Evolutionary conservation across 2,113 vertebrate species (phyloP).

Genomic region (Eonycteris spelaea): DNA sequence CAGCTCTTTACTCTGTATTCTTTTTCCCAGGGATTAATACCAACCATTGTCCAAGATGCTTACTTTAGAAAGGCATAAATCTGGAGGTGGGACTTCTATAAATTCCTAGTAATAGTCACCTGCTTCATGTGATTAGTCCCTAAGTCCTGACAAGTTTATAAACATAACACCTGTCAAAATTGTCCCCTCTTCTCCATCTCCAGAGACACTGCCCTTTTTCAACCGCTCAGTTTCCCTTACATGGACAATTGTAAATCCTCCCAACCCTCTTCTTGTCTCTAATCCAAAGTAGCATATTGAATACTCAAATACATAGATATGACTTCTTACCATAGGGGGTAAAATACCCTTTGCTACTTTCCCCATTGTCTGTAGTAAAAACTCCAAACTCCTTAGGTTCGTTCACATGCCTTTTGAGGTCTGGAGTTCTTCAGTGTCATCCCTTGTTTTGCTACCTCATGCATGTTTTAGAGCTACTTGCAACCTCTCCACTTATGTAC

Average conservation of each 20-base stretch:
- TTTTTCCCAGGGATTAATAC: neutral
- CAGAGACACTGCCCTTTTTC: neutral
- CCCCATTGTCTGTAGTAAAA: neutral
- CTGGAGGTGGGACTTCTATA: neutral
- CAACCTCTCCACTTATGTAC: neutral
- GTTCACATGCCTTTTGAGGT: neutral
- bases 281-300: neutral
- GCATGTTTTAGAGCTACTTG: neutral
- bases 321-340: neutral
- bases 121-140: neutral
- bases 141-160: neutral
- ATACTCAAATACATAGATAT: neutral
- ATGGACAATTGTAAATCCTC: neutral
- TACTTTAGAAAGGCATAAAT: neutral
- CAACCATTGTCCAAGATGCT: neutral
- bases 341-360: neutral
- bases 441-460: neutral
- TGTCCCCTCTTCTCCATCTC: neutral
- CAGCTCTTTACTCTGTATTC: neutral
- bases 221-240: neutral
- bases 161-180: neutral
- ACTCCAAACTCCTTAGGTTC: neutral
- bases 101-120: neutral
- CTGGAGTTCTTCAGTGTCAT: neutral
- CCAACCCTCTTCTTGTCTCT: neutral